Percentiles rank a stretch among this genome's conserved stretches.
Evolutionary conservation across 2,797 vertebrate species (phyloP).

Genomic region (Dryobates pubescens): DNA sequence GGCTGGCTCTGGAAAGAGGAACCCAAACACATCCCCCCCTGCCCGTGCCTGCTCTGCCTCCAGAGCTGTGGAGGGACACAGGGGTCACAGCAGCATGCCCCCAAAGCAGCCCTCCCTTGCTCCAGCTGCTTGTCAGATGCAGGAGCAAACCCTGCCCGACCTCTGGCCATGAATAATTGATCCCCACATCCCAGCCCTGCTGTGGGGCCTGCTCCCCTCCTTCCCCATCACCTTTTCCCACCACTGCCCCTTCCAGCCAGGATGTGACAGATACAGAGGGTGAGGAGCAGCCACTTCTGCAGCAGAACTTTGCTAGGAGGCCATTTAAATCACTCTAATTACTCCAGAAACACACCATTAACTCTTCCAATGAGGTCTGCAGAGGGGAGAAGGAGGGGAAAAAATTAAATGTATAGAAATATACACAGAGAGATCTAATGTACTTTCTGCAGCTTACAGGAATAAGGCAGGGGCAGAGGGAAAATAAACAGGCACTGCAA

Average conservation of each 20-base stretch:
- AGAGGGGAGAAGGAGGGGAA: constrained; percentile 30
- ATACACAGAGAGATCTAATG: neutral
- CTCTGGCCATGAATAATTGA: neutral
- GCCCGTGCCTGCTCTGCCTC: neutral
- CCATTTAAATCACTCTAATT: constrained; percentile 78
- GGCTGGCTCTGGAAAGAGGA: neutral
- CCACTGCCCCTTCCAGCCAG: neutral
- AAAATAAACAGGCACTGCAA: constrained; percentile 68
- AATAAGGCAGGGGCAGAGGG: constrained; percentile 36
- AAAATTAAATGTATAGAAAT: neutral
- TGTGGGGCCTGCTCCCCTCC: neutral
- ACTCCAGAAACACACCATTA: constrained; percentile 78
- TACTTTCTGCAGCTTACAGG: constrained; percentile 17
- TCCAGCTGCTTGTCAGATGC: neutral
- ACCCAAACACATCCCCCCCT: neutral
- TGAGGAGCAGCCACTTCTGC: constrained; percentile 28
- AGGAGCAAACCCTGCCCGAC: neutral
- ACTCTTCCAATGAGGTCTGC: constrained; percentile 73
- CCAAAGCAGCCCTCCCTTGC: fast-evolving
- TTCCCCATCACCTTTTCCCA: neutral
- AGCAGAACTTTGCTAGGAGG: constrained; percentile 66
- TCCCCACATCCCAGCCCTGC: neutral
- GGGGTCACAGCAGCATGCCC: fast-evolving
- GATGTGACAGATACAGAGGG: constrained; percentile 10
- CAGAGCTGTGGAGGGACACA: neutral